Base-by-base conservation (phyloP, 2,888 invertebrate genomes). In the Callyntrura guangdongensis region DNA sequence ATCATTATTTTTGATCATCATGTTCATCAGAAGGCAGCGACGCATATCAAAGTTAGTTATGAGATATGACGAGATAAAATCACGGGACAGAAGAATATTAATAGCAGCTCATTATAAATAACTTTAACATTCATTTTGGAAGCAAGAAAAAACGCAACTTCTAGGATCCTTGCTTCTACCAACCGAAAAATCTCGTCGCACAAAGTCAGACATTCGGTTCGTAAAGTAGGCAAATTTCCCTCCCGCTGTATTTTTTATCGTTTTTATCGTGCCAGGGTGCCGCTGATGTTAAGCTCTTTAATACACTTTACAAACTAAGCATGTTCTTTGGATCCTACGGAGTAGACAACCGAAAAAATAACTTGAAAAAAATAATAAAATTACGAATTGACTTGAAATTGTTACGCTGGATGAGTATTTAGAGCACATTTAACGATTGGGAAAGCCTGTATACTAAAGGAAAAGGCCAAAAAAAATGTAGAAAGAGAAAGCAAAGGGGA, bases 21-120 rank as follows among this genome's bases (percentile, higher is more conserved):
- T 69, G 36, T 72, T 72, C 72, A 72, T 72, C 72, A 77, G 20
- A 53, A 77, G 74, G 49, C 22, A 77, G 74, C 74, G 53, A 77
- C 74, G 74, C 74, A 77, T 77, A 77, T 77, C 74, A 77, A 77
- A 77, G 49, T 49, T 22, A 77, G 64, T 36, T 22, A 83, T 64
- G 83, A 47, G 61, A 64, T 83, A 59, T 47, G 64, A 77, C 49
- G 49, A 49, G 47, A 22, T 49, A 77, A 36, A 36, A 36, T 36
- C 36, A 25, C 74, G 74, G 74, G 69, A 81, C 45, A 47, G 77
- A 69, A 53, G 67, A 69, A 88, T 81, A 88, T 88, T 86, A 86
- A 88, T 82, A 69, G 82, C 61, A 69, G 17, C 88, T 88, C 88
- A 88, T 88, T 88, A 88, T 82, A 88, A 88, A 81, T 74, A 36